Conservation (phyloP, 92 coral and sea anemone species). For the Phenganax marumi region DNA sequence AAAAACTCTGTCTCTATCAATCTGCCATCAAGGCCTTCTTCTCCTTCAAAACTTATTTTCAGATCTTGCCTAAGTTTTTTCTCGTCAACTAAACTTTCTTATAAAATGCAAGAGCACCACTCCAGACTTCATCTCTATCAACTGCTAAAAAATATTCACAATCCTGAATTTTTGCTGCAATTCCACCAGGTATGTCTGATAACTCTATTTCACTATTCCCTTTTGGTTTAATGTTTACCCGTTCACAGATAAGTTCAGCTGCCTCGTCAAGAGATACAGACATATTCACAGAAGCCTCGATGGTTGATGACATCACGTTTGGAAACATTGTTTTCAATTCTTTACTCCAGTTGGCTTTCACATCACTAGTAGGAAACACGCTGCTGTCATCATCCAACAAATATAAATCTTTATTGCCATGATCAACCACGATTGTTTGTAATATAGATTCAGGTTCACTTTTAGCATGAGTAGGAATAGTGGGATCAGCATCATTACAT, state of each 20-base stretch:
- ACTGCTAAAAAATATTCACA: conserved; percentile 36
- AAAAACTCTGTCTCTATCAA: conserved; percentile 53
- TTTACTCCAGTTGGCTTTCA: conserved; percentile 23
- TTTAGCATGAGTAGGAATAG: too few relatives aligned
- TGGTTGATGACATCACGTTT: background rate
- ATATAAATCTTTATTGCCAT: background rate
- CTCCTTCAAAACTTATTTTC: conserved; percentile 49
- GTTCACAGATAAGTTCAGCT: conserved; percentile 36
- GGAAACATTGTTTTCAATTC: conserved; percentile 38
- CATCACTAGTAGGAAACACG: background rate
- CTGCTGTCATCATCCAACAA: background rate
- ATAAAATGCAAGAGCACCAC: conserved; percentile 53
- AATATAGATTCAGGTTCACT: too few relatives aligned
- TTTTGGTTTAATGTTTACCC: background rate
- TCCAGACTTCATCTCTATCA: conserved; percentile 60
- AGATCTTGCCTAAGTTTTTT: conserved; percentile 50
- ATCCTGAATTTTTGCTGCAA: conserved; percentile 15
- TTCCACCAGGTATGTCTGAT: background rate
- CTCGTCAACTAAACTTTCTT: conserved; percentile 49
- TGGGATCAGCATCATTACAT: too few relatives aligned
- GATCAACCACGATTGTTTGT: background rate
- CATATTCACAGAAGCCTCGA: conserved; percentile 6
- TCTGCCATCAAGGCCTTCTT: conserved; percentile 62
- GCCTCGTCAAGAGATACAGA: conserved; percentile 38
- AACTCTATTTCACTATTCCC: background rate